These are phyloP conservation scores for Mycteria americana DNA, from an alignment of 2,797 vertebrate species.

Conservation along the genomic window DNA sequence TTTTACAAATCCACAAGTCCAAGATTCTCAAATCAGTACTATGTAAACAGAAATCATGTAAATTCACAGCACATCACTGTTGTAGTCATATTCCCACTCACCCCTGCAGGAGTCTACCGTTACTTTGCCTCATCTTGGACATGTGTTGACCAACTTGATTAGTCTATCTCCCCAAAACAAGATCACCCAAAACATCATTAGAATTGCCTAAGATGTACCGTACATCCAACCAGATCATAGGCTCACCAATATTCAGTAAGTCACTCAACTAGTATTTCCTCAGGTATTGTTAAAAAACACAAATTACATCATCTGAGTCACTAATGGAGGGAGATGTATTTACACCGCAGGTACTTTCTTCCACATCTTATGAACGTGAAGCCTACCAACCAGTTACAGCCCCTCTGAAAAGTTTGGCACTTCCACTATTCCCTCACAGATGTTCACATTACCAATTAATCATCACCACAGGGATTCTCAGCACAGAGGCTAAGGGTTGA, in stretches of 20 bases:
- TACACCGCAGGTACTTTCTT: background rate
- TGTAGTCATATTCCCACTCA: background rate
- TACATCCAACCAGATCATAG: background rate
- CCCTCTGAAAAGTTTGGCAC: background rate
- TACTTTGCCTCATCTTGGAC: background rate
- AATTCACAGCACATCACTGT: background rate
- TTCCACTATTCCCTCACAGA: background rate
- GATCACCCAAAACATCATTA: background rate
- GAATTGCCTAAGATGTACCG: background rate
- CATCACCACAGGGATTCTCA: background rate
- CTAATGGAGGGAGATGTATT: background rate
- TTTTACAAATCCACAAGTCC: background rate
- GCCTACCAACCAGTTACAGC: background rate
- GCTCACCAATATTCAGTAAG: background rate
- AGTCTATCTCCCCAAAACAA: background rate
- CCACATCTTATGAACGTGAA: background rate
- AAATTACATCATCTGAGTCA: background rate
- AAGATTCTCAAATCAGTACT: background rate
- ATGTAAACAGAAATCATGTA: background rate
- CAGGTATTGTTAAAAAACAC: background rate
- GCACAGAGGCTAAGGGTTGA: background rate
- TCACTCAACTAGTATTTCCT: background rate
- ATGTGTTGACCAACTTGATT: background rate
- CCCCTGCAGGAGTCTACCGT: background rate
- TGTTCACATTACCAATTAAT: constrained; percentile 20